A percentile compares a stretch with the other conserved stretches of the same genome.
These are phyloP conservation scores for Lycocerus yunnanus DNA, from an alignment of 2,888 invertebrate species.

Conservation along the genomic window DNA sequence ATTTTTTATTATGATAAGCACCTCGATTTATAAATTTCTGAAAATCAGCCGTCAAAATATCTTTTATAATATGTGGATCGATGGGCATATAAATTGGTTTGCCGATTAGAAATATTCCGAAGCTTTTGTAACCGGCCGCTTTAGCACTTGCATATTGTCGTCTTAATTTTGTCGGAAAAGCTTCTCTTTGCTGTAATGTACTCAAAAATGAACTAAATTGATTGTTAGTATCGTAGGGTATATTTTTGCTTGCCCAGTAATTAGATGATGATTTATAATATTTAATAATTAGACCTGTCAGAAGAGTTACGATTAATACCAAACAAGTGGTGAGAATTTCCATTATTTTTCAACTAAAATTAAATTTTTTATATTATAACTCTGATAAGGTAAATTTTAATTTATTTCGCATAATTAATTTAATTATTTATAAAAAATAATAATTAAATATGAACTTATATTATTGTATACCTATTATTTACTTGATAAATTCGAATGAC, in stretches of 20 bases:
- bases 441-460: no score
- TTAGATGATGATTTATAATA: not conserved
- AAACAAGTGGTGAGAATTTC: not conserved
- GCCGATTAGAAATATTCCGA: not conserved
- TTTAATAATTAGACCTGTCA: not conserved
- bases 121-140: not conserved
- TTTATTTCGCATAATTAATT: no score
- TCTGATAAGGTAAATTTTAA: no score
- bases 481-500: no score
- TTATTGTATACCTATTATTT: no score
- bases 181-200: not conserved
- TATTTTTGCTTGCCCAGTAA: not conserved
- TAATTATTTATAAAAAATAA: no score
- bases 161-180: no score
- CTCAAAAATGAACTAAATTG: not conserved
- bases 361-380: no score
- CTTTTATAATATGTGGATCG: slow-evolving; percentile 25
- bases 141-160: not conserved
- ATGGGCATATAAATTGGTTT: slow-evolving; percentile 3
- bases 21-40: slow-evolving; percentile 64
- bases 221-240: not conserved
- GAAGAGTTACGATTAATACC: not conserved
- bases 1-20: slow-evolving; percentile 59
- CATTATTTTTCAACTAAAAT: not conserved
- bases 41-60: slow-evolving; percentile 62